Conservation (phyloP, 2,113 vertebrate species). For the Sigmodon hispidus region DNA sequence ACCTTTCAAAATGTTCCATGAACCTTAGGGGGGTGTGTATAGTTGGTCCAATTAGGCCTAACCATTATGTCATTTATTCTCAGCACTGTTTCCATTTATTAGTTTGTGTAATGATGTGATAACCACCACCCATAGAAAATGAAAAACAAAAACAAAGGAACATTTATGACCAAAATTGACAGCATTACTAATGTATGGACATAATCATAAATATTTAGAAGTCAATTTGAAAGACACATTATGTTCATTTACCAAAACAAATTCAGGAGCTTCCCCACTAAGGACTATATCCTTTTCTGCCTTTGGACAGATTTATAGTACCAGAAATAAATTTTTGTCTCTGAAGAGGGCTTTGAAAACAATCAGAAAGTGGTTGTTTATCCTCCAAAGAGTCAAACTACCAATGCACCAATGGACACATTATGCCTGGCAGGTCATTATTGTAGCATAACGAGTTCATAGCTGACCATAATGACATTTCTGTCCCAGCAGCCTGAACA, state of each 20-base stretch:
- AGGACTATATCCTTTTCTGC: neutral
- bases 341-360: neutral
- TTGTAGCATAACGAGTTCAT: neutral
- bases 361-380: neutral
- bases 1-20: neutral
- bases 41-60: neutral
- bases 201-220: neutral
- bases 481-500: neutral
- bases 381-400: neutral
- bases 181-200: neutral
- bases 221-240: neutral
- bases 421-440: neutral
- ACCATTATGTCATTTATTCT: too few relatives aligned
- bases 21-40: too few relatives aligned
- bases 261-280: neutral
- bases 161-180: neutral
- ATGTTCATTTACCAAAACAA: neutral
- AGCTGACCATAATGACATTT: neutral
- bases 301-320: neutral
- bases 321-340: neutral
- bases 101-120: neutral
- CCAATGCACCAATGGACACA: neutral
- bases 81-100: too few relatives aligned
- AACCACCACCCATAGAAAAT: neutral
- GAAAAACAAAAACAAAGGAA: neutral